Evolutionary conservation across 2,113 vertebrate genomes (phyloP), one percentile per base, ranked within the genome.

Genomic region (Chloropsis cyanopogon): DNA sequence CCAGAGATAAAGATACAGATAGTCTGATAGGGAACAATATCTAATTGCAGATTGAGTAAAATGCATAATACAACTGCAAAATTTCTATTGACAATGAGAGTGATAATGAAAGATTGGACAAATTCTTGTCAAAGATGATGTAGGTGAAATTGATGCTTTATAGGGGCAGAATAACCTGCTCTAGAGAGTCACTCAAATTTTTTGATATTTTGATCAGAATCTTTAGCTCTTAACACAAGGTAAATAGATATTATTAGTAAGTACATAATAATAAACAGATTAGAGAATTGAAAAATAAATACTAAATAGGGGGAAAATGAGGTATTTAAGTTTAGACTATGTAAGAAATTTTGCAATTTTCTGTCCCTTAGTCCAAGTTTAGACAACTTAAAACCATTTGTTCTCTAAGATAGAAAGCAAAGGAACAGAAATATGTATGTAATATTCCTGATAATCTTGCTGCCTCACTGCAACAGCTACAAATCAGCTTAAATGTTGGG

Each of bases 401-500:
- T 47, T 61, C 22, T 70, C 29, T 68, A 39, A 82, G 16, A 44
- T 0, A 78, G 39, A 78, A 86, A 17, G 47, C 25, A 81, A 80
- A 85, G 14, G 12, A 86, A 37, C 25, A 60, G 35, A 81, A 86
- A 75, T 54, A 42, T 24, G 4, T 46, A 42, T 0, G 0, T 11
- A 78, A 68, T 76, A 50, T 46, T 86, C 18, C 26, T 76, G 24
- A 86, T 94, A 82, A 47, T 82, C 57, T 79, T 92, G 14, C 59
- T 85, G 21, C 46, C 44, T 91, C 70, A 82, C 15, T 61, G 28
- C 54, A 87, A 59, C n/a, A 61, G 54, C 47, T 92, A 53, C 70
- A 95, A 88, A 95, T 90, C 88, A 81, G 16, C 14, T 87, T 72
- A 92, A 92, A 82, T 79, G 13, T 50, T 89, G 70, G 42, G 33